Percentiles rank a stretch among this genome's conserved stretches.
Conservation (phyloP, 1,140 invertebrate genomes). For the Zeugodacus cucurbitae region DNA sequence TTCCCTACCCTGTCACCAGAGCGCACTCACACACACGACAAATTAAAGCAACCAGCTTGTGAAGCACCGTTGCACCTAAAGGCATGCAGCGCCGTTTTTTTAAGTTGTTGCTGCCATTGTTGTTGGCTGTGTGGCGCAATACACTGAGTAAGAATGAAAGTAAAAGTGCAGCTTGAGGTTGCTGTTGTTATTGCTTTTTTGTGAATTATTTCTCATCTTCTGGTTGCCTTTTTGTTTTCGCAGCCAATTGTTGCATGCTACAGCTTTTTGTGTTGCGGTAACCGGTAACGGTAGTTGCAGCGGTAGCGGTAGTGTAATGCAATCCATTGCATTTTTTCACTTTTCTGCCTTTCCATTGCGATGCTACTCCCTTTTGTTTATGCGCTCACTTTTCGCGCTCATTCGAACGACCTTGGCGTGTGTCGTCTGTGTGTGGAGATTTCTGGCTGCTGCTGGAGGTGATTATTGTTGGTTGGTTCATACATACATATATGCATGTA, state of each 20-base stretch:
- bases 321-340: neutral
- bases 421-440: neutral
- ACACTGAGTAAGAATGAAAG: slow-evolving; percentile 4
- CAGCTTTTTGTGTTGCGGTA: neutral
- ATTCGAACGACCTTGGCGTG: neutral
- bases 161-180: slow-evolving; percentile 11
- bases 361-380: neutral
- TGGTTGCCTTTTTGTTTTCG: neutral
- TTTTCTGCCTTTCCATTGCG: neutral
- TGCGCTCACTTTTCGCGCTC: neutral
- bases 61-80: neutral
- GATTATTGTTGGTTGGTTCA: neutral
- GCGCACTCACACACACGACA: too few relatives aligned
- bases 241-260: neutral
- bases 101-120: neutral
- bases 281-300: slow-evolving; percentile 24
- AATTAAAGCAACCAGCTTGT: neutral
- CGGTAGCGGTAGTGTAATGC: neutral
- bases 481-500: neutral
- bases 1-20: neutral
- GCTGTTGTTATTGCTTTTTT: neutral
- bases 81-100: neutral
- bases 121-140: slow-evolving; percentile 1
- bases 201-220: neutral
- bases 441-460: neutral